Evolutionary conservation across 2,888 invertebrate genomes (phyloP), one percentile per base, ranked within the genome.

Genomic region (Flabesymbios commensalis): DNA sequence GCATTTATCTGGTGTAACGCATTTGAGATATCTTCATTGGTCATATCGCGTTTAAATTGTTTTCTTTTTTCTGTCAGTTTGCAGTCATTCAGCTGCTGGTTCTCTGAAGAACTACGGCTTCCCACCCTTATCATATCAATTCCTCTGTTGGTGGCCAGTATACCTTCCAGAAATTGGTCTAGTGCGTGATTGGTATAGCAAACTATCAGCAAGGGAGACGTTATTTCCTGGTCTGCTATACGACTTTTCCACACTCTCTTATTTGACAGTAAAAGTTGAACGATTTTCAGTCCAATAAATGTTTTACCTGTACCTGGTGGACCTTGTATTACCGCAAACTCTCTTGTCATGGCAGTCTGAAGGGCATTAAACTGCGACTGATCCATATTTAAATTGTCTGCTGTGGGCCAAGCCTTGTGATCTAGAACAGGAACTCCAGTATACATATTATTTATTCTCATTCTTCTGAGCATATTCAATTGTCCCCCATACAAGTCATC

Each of bases 181-280:
- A 94, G 82, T 3, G 93, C 92, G 78, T 92, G 91, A 83, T 94
- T 93, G 5, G 92, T 93, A 77, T 88, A 91, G 74, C 92, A 91
- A 24, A 93, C 88, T 0, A 93, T 84, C 10, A 93, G 83, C 78
- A 93, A 89, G 0, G 57, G 52, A 49, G n/a, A n/a, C n/a, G n/a
- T n/a, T n/a, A n/a, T n/a, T n/a, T n/a, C n/a, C n/a, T 45, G 17
- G 31, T 36, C 1, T 17, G 19, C 28, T n/a, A 26, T 5, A 7
- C 17, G 4, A 17, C 32, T 42, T 33, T 29, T 36, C 67, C 68
- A 67, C 19, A 55, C 10, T n/a, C 39, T 24, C 2, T 63, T 59
- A 75, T 90, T 91, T 57, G 85, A 78, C 1, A 92, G 77, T 29
- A 92, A 75, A 0, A 87, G 86, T 57, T 88, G 84, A 2, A 67